Evolutionary conservation across 2,113 vertebrate genomes (phyloP).

Genomic region (Podiceps cristatus): DNA sequence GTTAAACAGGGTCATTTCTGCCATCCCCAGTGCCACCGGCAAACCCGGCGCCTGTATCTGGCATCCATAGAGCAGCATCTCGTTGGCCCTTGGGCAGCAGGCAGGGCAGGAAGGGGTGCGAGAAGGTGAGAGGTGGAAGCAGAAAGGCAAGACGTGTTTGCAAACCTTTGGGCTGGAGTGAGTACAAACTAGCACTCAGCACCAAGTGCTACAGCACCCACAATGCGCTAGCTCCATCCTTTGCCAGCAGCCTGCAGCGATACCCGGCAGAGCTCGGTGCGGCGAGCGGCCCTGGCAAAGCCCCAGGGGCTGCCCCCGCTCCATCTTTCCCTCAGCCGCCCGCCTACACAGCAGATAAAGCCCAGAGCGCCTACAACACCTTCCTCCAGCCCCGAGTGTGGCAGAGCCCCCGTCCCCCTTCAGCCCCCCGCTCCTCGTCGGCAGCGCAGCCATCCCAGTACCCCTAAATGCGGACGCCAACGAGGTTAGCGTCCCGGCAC

Average conservation of each 20-base stretch:
- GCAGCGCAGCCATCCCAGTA: accelerated
- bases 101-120: not conserved
- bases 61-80: not conserved
- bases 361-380: not conserved
- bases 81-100: no score
- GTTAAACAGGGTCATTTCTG: not conserved
- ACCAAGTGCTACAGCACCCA: not conserved
- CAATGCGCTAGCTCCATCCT: not conserved
- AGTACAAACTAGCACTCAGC: not conserved
- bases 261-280: accelerated
- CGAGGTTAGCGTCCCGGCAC: accelerated
- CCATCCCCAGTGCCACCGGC: not conserved
- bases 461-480: accelerated
- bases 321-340: not conserved
- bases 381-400: accelerated
- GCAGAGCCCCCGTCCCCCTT: not conserved
- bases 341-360: not conserved
- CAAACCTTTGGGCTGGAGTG: not conserved
- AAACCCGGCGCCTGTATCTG: not conserved
- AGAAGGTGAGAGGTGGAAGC: not conserved
- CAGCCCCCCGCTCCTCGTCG: not conserved
- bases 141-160: not conserved
- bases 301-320: not conserved
- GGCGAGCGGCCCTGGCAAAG: not conserved
- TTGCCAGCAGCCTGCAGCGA: not conserved